Base-by-base conservation (phyloP, 2,888 invertebrate species). In the Furcula furcula region DNA sequence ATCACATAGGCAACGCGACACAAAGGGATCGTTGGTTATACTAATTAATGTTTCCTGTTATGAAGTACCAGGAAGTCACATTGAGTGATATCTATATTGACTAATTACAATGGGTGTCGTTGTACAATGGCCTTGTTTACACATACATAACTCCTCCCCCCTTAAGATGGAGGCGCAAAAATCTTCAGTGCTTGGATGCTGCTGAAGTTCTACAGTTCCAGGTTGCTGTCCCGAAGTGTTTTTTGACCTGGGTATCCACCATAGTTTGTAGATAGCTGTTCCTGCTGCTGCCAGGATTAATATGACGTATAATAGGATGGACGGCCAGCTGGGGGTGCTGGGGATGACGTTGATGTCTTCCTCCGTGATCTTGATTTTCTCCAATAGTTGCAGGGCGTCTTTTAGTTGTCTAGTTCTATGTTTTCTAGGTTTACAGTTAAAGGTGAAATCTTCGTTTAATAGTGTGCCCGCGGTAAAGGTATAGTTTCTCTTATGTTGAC, bases 401-500 rank as follows among this genome's bases (percentile, higher is more conserved):
- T 37, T 31, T 10, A 47, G 14, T 40, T 19, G 20, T 44, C 46
- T 31, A 52, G 26, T 7, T 33, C 11, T 19, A 52, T 29, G 5
- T 44, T 37, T 40, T 43, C 37, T 14, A 47, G 22, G 4, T 41
- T 31, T 11, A 46, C 28, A 3, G 43, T 44, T 7, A 37, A 26
- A 9, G 40, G 29, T 7, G 32, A 20, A 4, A 20, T 26, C 18
- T 36, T 31, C 2, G 44, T 46, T 7, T 36, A 34, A 10, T 34
- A 29, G 19, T 54, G 30, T 7, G 39, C 39, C 5, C 41, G 33
- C n/a, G 52, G 46, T 32, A 57, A 16, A 1, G 45, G 54, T 13
- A 54, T 52, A 3, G 40, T 44, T 41, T 53, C 50, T 7, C 15
- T 37, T 0, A 55, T 31, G 7, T 46, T 38, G 0, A 51, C 29